Evolutionary conservation across 2,113 vertebrate species (phyloP).

Genomic region (Hippocampus abdominalis): DNA sequence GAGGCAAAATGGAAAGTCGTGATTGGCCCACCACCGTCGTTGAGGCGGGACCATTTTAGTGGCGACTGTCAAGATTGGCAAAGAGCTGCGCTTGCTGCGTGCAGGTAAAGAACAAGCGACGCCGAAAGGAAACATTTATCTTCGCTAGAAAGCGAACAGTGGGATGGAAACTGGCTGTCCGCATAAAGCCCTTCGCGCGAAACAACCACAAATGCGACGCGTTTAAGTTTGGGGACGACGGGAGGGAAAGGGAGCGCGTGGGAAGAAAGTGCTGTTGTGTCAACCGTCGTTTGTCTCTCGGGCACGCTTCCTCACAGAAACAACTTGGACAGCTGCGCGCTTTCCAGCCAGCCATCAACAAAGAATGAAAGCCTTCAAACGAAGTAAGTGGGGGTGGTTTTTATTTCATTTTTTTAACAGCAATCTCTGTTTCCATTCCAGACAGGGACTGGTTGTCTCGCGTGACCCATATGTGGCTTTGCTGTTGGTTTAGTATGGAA

Average conservation of each 20-base stretch:
- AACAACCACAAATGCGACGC: background rate
- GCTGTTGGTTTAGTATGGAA: slow-evolving; percentile 47
- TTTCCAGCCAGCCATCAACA: slow-evolving; percentile 62
- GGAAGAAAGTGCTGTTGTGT: slow-evolving; percentile 58
- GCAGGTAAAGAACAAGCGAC: slow-evolving; percentile 69
- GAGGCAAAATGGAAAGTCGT: slow-evolving; percentile 2
- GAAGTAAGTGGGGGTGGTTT: slow-evolving; percentile 68
- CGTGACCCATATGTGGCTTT: slow-evolving; percentile 1
- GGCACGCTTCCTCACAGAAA: slow-evolving; percentile 63
- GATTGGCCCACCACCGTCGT: slow-evolving; percentile 35
- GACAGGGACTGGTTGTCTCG: background rate
- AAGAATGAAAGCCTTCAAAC: slow-evolving; percentile 78
- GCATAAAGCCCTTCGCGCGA: background rate
- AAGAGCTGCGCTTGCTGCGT: slow-evolving; percentile 56
- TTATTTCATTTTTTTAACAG: too few relatives aligned
- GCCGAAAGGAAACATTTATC: slow-evolving; percentile 47
- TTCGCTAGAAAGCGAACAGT: slow-evolving; percentile 11
- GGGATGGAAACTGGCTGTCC: slow-evolving; percentile 32
- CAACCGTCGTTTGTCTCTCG: slow-evolving; percentile 53
- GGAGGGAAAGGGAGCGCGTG: slow-evolving; percentile 26
- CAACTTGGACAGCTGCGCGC: slow-evolving; percentile 71
- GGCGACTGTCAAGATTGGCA: slow-evolving; percentile 72
- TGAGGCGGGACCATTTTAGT: slow-evolving; percentile 51
- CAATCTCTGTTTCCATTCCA: background rate
- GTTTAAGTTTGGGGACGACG: slow-evolving; percentile 17